Conservation (phyloP, 1,140 invertebrate genomes). For the Anastrepha obliqua region DNA sequence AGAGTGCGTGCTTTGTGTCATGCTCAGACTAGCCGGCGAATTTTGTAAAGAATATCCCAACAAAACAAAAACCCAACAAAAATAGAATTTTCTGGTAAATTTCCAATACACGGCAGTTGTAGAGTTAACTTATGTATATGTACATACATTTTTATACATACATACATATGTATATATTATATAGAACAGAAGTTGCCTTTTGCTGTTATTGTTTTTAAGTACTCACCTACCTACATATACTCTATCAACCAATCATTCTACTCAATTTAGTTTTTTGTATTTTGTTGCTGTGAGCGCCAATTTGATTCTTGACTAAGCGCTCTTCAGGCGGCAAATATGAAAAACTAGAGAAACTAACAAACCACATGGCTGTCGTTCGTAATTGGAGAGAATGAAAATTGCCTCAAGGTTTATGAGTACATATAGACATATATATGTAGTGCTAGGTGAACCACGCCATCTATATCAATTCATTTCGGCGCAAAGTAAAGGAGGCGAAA, state of each 20-base stretch:
- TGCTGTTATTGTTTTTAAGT: no score
- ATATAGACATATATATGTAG: neutral
- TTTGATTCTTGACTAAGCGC: no score
- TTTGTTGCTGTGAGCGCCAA: no score
- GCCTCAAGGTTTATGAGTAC: no score
- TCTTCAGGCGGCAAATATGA: neutral
- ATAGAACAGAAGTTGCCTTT: no score
- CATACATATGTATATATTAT: neutral
- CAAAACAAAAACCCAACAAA: slow-evolving; percentile 22
- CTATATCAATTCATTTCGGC: neutral
- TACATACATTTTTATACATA: neutral
- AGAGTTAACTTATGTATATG: neutral
- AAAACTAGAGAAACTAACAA: neutral
- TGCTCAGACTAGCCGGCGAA: neutral
- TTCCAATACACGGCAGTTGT: slow-evolving; percentile 11
- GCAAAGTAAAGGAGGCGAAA: neutral
- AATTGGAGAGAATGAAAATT: neutral
- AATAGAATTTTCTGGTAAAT: slow-evolving; percentile 34
- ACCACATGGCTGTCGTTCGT: neutral
- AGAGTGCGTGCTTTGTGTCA: no score
- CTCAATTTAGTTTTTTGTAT: no score
- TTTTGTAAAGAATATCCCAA: slow-evolving; percentile 36
- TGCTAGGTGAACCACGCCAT: neutral
- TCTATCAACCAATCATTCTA: no score
- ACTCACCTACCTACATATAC: no score